Evolutionary conservation across 2,888 invertebrate species (phyloP), one percentile per base, ranked within the genome.

Genomic region (Agrotis segetum): DNA sequence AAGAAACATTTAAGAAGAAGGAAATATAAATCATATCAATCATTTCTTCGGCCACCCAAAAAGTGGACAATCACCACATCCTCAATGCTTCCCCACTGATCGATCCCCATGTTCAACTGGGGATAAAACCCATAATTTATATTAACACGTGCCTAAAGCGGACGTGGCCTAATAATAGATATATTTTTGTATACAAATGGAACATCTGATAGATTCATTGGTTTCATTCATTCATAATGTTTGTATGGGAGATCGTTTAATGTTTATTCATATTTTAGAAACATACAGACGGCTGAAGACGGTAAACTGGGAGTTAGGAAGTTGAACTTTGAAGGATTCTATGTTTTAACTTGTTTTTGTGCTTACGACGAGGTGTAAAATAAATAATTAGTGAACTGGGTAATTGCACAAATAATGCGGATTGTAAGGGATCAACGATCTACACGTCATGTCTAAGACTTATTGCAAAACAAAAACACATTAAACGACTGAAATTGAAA

Each of bases 71-170:
- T 75, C 44, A 61, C 83, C 85, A 82, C 87, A 84, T 88, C 87
- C 87, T 88, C 62, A 71, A 47, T 14, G 44, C 61, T 68, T 21
- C 67, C 60, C 58, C 24, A 17, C 73, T 77, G 67, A 80, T 85
- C 81, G 85, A 83, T 87, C 78, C 72, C 52, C 75, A 63, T 76
- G 66, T 74, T 74, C 63, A 70, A 82, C 74, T 71, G 74, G 82
- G 85, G 73, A 78, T 82, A 83, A 77, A 82, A 72, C 72, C 82
- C 82, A 86, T 89, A 87, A 86, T 87, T 86, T 85, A 85, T 83
- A 82, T 80, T 79, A 87, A 85, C 89, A 89, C 89, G 89, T 89
- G 86, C 85, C 79, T 44, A 66, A 49, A 80, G 67, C 88, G 88
- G 88, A 88, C 87, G 88, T 84, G 66, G 65, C 61, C 84, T 88